Percentiles rank a stretch among this genome's conserved stretches.
Evolutionary conservation across 2,888 invertebrate species (phyloP).

Genomic region (Hermodice carunculata): DNA sequence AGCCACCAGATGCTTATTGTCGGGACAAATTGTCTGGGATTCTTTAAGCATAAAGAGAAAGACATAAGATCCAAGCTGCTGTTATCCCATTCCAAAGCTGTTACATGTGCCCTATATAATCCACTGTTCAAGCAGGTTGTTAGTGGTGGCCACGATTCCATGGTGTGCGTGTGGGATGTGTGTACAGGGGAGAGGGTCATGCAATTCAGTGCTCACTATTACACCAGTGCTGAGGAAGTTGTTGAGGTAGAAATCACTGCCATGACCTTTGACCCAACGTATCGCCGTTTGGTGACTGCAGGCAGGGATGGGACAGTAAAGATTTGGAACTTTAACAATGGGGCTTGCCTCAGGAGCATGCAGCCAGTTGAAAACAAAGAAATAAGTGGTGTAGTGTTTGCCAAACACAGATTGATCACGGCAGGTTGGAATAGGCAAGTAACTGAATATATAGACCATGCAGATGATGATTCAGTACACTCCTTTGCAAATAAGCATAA

Average conservation of each 20-base stretch:
- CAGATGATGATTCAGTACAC: slow-evolving; percentile 8
- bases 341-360: slow-evolving; percentile 79
- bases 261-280: slow-evolving; percentile 81
- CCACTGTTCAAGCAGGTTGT: slow-evolving; percentile 80
- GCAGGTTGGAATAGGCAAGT: slow-evolving; percentile 81
- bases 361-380: slow-evolving; percentile 74
- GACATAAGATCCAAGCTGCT: slow-evolving; percentile 33
- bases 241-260: slow-evolving; percentile 84
- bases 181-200: slow-evolving; percentile 77
- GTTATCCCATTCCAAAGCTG: slow-evolving; percentile 77
- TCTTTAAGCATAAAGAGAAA: slow-evolving; percentile 10
- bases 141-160: slow-evolving; percentile 84
- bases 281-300: slow-evolving; percentile 82
- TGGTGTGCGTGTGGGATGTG: slow-evolving; percentile 86
- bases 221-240: too few relatives aligned
- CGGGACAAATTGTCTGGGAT: slow-evolving; percentile 14
- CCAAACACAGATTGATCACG: slow-evolving; percentile 77
- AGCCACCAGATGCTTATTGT: slow-evolving; percentile 4
- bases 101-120: slow-evolving; percentile 83
- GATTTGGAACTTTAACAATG: slow-evolving; percentile 89
- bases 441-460: slow-evolving; percentile 22
- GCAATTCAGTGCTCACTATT: slow-evolving; percentile 74
- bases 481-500: slow-evolving; percentile 72
- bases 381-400: slow-evolving; percentile 73
- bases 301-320: slow-evolving; percentile 84